Conservation (phyloP, 2,113 vertebrate species). For the Gallinago media region DNA sequence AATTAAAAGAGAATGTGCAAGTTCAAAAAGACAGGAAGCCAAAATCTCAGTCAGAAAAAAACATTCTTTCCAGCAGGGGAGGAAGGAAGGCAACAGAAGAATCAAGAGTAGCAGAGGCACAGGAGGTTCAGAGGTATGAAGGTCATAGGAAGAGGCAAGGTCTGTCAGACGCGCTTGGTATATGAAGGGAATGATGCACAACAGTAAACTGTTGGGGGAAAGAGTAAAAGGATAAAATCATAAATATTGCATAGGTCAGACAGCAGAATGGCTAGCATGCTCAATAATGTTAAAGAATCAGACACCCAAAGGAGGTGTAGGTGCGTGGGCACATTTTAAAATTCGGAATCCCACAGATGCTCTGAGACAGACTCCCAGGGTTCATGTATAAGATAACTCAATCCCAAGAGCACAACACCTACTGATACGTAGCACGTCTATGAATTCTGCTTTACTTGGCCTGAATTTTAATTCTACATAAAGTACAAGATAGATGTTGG, state of each 20-base stretch:
- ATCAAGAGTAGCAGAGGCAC: constrained; percentile 57
- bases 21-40: constrained; percentile 55
- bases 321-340: not conserved
- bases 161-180: constrained; percentile 84
- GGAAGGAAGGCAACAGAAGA: constrained; percentile 55
- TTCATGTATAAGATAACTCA: not conserved
- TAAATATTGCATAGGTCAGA: not conserved
- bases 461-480: not conserved
- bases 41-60: constrained; percentile 10
- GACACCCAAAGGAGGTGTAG: not conserved
- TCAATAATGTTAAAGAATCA: not conserved
- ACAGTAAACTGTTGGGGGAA: constrained; percentile 88
- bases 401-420: not conserved
- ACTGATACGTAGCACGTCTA: not conserved
- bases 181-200: constrained; percentile 91
- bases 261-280: not conserved
- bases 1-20: constrained; percentile 10
- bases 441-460: not conserved
- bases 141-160: constrained; percentile 64
- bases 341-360: not conserved
- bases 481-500: not conserved
- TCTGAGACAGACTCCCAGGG: not conserved
- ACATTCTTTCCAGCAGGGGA: constrained; percentile 20
- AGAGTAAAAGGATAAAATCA: constrained; percentile 65
- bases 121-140: constrained; percentile 64